Evolutionary conservation across 1,140 invertebrate species (phyloP).

Genomic region (Drosophila insularis): DNA sequence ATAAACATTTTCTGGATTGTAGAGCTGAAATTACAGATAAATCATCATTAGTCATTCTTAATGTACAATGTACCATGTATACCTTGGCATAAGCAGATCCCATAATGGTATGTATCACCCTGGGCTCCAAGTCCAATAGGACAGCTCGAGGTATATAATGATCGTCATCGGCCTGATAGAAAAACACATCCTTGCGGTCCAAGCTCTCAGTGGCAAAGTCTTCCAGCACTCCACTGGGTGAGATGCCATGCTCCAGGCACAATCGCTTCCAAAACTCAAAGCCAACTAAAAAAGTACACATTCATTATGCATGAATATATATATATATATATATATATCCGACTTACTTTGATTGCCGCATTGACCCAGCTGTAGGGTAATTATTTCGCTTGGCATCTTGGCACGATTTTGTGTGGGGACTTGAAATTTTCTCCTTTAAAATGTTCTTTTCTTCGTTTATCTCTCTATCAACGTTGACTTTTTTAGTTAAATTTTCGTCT

Average conservation of each 20-base stretch:
- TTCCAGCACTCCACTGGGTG: conserved; percentile 96
- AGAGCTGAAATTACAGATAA: conserved; percentile 86
- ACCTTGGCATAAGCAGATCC: conserved; percentile 96
- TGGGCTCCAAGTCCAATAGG: conserved; percentile 97
- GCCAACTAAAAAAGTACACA: conserved; percentile 88
- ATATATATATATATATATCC: neutral
- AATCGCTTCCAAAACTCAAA: conserved; percentile 99
- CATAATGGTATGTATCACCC: conserved; percentile 99
- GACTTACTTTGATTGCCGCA: conserved; percentile 98
- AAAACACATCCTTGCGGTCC: conserved; percentile 99
- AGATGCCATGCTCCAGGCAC: conserved; percentile 99
- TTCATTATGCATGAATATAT: neutral
- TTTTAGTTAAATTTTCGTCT: conserved; percentile 29
- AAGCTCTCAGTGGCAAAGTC: conserved; percentile 96
- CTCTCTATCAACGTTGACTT: neutral
- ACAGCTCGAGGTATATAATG: conserved; percentile 99
- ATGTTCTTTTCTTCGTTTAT: neutral
- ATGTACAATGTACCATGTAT: neutral
- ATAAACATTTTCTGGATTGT: conserved; percentile 99
- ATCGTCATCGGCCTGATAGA: conserved; percentile 99
- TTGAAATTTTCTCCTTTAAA: neutral
- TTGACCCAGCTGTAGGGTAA: conserved; percentile 98
- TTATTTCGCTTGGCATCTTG: conserved; percentile 98
- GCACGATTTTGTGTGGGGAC: neutral
- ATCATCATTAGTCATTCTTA: neutral